Conservation (phyloP, 2,113 vertebrate species). For the Lates calcarifer region DNA sequence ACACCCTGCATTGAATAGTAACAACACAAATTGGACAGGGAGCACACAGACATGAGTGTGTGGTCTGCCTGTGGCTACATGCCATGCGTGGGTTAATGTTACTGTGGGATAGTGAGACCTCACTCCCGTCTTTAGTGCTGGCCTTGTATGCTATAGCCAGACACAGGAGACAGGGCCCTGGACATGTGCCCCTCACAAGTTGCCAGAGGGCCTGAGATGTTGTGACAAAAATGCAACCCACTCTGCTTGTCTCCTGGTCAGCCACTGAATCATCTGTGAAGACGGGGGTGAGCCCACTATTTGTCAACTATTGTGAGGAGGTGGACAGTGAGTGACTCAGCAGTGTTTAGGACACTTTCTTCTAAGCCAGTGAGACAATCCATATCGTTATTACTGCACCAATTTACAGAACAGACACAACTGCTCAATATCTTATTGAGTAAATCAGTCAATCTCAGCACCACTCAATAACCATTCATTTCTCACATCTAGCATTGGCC, state of each 20-base stretch:
- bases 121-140: slow-evolving; percentile 45
- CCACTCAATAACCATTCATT: slow-evolving; percentile 11
- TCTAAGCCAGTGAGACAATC: slow-evolving; percentile 35
- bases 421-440: background rate
- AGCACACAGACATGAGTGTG: slow-evolving; percentile 47
- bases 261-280: slow-evolving; percentile 69
- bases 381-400: slow-evolving; percentile 23
- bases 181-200: slow-evolving; percentile 57
- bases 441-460: background rate
- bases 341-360: slow-evolving; percentile 59
- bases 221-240: slow-evolving; percentile 70
- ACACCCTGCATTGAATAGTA: slow-evolving; percentile 16
- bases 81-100: slow-evolving; percentile 65
- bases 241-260: slow-evolving; percentile 53
- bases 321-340: slow-evolving; percentile 71
- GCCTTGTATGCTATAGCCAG: slow-evolving; percentile 52
- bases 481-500: background rate
- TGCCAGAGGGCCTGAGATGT: slow-evolving; percentile 60
- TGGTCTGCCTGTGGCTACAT: slow-evolving; percentile 51
- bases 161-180: slow-evolving; percentile 68
- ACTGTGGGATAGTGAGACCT: slow-evolving; percentile 57
- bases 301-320: slow-evolving; percentile 66
- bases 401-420: slow-evolving; percentile 7
- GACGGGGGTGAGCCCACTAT: slow-evolving; percentile 59
- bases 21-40: slow-evolving; percentile 48